These are phyloP conservation scores for Mesorhabditis sp. DNA, from an alignment of 2,888 invertebrate genomes.

Conservation along the genomic window DNA sequence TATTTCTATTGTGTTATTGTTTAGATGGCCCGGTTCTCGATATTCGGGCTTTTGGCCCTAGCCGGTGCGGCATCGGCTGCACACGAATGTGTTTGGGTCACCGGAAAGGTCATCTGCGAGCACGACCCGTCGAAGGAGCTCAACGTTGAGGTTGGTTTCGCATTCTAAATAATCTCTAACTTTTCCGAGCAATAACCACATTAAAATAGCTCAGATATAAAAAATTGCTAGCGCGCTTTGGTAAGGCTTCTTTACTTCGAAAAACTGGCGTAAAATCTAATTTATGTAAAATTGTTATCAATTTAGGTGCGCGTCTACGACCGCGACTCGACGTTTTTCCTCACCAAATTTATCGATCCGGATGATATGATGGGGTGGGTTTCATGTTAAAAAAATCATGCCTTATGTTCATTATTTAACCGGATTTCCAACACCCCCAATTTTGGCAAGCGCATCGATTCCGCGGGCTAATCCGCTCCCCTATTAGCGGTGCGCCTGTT, in stretches of 20 bases:
- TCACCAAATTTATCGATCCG: constrained; percentile 48
- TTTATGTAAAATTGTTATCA: not conserved
- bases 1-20: no score
- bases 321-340: constrained; percentile 37
- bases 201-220: not conserved
- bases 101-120: constrained; percentile 48
- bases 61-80: no score
- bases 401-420: not conserved
- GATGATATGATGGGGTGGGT: constrained; percentile 56
- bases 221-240: not conserved
- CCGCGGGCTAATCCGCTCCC: no score
- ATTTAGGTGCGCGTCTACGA: constrained; percentile 47
- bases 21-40: no score
- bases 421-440: not conserved
- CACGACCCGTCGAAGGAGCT: constrained; percentile 43
- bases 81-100: constrained; percentile 50
- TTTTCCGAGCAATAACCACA: not conserved
- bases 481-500: no score
- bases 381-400: not conserved
- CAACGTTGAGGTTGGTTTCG: constrained; percentile 48
- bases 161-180: not conserved
- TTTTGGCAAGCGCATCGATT: no score
- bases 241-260: constrained; percentile 3
- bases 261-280: not conserved
- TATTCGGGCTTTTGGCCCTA: no score